A percentile compares a stretch with the other conserved stretches of the same genome.
Evolutionary conservation across 2,888 invertebrate species (phyloP).

Genomic region (Ctena decussata): DNA sequence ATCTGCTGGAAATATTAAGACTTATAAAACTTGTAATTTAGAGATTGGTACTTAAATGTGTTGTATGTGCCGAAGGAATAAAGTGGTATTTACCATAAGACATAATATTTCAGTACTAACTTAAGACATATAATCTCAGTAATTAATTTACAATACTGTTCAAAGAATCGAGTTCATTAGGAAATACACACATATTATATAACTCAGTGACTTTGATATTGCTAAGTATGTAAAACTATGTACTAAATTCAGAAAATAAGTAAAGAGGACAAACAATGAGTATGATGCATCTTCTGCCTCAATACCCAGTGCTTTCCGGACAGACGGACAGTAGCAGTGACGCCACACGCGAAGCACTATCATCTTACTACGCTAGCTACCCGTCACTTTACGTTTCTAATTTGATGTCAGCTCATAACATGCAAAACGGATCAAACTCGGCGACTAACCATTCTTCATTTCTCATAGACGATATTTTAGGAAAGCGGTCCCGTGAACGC

Average conservation of each 20-base stretch:
- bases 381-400: conserved; percentile 2
- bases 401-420: not conserved
- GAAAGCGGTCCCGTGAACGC: conserved; percentile 50
- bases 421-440: conserved; percentile 1
- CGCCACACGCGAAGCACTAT: not conserved
- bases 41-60: too few relatives aligned
- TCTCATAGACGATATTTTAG: conserved; percentile 74
- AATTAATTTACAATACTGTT: too few relatives aligned
- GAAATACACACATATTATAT: not conserved
- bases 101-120: too few relatives aligned
- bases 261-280: not conserved
- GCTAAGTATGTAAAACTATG: too few relatives aligned
- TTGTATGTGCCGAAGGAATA: too few relatives aligned
- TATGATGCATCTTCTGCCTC: conserved; percentile 62
- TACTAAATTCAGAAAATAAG: too few relatives aligned
- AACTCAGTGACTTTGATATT: too few relatives aligned
- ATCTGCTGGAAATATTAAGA: too few relatives aligned
- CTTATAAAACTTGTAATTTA: too few relatives aligned
- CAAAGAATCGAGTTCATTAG: not conserved
- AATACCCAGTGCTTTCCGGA: conserved; percentile 41
- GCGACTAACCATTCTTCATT: conserved; percentile 69
- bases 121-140: too few relatives aligned
- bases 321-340: not conserved
- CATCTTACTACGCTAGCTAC: conserved; percentile 9
- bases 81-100: too few relatives aligned